Evolutionary conservation across 2,888 invertebrate genomes (phyloP).

Genomic region (Andrena dorsata): DNA sequence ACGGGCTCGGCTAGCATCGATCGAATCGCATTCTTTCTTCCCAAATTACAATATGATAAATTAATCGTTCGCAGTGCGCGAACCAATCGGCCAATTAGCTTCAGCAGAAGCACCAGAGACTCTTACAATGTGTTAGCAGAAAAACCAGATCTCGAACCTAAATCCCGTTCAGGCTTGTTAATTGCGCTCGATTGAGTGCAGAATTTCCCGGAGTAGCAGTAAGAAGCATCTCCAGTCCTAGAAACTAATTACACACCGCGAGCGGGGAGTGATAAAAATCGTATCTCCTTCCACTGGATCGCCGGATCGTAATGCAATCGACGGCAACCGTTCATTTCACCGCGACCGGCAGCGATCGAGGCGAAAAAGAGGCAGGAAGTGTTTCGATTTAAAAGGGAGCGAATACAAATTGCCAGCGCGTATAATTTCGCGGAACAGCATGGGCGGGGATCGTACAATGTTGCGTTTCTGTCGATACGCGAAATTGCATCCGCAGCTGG

Average conservation of each 20-base stretch:
- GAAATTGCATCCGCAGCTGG: conserved; percentile 29
- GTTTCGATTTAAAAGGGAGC: conserved; percentile 17
- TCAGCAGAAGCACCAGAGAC: not conserved
- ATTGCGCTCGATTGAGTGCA: not conserved
- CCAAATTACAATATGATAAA: conserved; percentile 39
- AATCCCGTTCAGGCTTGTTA: conserved; percentile 2
- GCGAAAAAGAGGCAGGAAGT: not conserved
- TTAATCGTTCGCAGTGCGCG: conserved; percentile 48
- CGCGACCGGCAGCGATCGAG: not conserved
- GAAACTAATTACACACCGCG: conserved; percentile 23
- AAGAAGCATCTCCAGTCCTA: not conserved
- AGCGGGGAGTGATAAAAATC: not conserved
- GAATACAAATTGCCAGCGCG: conserved; percentile 16
- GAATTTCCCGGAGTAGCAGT: not conserved
- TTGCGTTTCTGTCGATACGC: conserved; percentile 15
- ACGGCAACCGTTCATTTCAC: conserved; percentile 13
- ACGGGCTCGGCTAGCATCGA: not conserved
- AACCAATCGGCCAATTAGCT: conserved; percentile 50
- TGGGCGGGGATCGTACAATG: conserved; percentile 28
- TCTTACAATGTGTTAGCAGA: not conserved
- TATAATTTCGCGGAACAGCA: conserved; percentile 16
- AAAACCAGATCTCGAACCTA: conserved; percentile 31
- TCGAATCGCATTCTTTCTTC: not conserved
- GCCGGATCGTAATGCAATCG: not conserved
- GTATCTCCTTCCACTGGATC: not conserved